These are phyloP conservation scores for Ptychobarbus kaznakovi DNA, from an alignment of 2,797 vertebrate genomes.

Conservation along the genomic window DNA sequence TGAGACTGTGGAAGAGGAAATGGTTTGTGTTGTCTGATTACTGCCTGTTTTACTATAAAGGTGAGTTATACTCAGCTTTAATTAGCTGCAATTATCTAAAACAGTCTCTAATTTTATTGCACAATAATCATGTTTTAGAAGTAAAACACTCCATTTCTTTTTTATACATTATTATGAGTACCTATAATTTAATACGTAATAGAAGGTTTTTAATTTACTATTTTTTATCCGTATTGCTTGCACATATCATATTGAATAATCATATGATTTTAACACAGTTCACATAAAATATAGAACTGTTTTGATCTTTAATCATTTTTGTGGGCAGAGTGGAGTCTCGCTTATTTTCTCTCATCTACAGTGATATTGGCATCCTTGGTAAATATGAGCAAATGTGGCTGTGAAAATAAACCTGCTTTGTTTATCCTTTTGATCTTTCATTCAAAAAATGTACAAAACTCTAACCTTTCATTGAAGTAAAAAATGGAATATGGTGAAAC, in stretches of 20 bases:
- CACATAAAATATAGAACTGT: neutral
- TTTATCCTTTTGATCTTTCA: too few species aligned
- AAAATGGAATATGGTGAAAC: too few species aligned
- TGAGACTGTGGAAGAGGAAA: constrained; percentile 97
- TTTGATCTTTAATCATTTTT: neutral
- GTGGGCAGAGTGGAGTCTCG: neutral
- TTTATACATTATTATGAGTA: neutral
- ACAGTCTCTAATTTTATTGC: neutral
- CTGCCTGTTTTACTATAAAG: constrained; percentile 99
- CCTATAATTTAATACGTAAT: neutral
- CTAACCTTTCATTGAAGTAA: too few species aligned
- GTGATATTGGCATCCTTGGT: too few species aligned
- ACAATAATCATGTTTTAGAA: neutral
- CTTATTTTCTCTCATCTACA: neutral
- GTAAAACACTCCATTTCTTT: neutral
- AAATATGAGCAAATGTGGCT: too few species aligned
- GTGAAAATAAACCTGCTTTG: too few species aligned
- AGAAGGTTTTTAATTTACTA: neutral
- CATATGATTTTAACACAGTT: neutral
- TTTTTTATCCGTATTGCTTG: neutral
- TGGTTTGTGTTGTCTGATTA: constrained; percentile 99
- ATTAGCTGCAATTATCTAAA: constrained; percentile 23
- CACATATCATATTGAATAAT: neutral
- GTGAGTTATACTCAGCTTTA: constrained; percentile 74
- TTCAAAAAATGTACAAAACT: too few species aligned